Conservation (phyloP, 2,113 vertebrate species). For the Deroptyus accipitrinus region DNA sequence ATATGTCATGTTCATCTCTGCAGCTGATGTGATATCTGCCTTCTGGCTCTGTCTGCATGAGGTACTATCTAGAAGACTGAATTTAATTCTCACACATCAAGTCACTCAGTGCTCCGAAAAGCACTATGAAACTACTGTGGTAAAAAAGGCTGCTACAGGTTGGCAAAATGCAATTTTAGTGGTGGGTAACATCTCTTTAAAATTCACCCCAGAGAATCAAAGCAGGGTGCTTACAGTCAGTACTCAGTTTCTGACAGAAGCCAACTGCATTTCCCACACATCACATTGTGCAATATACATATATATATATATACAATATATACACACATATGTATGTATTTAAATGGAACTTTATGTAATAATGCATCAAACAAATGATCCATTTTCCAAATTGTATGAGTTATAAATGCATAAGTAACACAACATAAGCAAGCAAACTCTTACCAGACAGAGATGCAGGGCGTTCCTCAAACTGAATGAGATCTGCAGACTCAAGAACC, state of each 20-base stretch:
- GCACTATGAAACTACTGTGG: background rate
- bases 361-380: background rate
- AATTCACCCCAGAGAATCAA: background rate
- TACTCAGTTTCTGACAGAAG: background rate
- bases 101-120: background rate
- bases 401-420: background rate
- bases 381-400: background rate
- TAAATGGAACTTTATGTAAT: background rate
- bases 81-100: background rate
- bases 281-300: accelerated
- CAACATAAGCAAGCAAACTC: background rate
- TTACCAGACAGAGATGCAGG: constrained; percentile 67
- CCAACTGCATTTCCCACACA: background rate
- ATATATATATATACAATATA: background rate
- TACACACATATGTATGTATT: accelerated
- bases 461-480: constrained; percentile 91
- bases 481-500: constrained; percentile 79
- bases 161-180: background rate
- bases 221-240: background rate
- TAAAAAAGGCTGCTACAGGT: background rate
- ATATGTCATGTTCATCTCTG: background rate
- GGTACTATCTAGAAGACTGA: background rate
- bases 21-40: background rate
- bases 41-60: background rate
- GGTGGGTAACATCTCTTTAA: background rate